A percentile compares a stretch with the other conserved stretches of the same genome.
Conservation (phyloP, 2,888 invertebrate genomes). For the Himalopsyche japonica region DNA sequence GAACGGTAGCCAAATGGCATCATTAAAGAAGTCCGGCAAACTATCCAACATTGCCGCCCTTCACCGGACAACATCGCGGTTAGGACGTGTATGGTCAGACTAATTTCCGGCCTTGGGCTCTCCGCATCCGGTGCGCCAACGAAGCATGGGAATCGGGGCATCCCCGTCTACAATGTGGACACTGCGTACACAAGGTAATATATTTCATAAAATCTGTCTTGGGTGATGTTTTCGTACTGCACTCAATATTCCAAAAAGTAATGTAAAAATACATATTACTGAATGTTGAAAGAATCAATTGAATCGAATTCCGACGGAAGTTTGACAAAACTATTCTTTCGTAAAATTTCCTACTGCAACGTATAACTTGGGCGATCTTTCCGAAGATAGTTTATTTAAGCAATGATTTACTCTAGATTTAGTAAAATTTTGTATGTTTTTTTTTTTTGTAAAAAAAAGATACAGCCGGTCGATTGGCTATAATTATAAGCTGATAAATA, state of each 20-base stretch:
- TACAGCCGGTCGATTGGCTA: no score
- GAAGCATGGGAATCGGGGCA: not conserved
- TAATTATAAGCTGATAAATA: no score
- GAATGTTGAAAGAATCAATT: no score
- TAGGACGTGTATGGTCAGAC: slow-evolving; percentile 9
- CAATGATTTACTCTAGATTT: no score
- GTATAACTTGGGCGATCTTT: no score
- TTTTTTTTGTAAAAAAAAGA: no score
- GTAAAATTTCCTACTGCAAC: no score
- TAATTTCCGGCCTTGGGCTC: slow-evolving; percentile 7
- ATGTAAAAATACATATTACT: no score
- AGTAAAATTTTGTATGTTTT: no score
- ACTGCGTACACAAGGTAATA: not conserved
- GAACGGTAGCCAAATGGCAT: slow-evolving; percentile 13
- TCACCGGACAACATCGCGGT: not conserved
- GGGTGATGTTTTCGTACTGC: not conserved
- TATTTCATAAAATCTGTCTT: not conserved
- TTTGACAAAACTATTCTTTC: no score
- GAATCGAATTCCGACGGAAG: no score
- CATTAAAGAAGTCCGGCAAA: slow-evolving; percentile 1
- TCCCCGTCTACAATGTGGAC: not conserved
- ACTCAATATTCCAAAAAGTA: not conserved
- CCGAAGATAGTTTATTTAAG: no score
- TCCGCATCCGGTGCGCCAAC: slow-evolving; percentile 8
- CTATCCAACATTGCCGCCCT: not conserved